Evolutionary conservation across 2,113 vertebrate genomes (phyloP).

Genomic region (Benitochromis conjunctus): DNA sequence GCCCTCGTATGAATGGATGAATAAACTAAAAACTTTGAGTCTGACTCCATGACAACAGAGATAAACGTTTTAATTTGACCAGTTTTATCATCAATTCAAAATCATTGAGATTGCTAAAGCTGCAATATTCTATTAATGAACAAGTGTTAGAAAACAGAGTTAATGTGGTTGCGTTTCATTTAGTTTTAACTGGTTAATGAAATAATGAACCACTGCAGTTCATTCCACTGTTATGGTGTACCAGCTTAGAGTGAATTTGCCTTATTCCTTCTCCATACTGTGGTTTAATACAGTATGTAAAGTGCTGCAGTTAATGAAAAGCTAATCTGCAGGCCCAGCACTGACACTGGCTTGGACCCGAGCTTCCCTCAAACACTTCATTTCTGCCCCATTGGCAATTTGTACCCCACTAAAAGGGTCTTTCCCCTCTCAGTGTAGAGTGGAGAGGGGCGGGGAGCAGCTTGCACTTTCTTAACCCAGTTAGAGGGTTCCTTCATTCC

Average conservation of each 20-base stretch:
- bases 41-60: not conserved
- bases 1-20: not conserved
- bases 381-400: constrained; percentile 68
- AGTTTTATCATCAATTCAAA: not conserved
- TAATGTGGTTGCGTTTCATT: not conserved
- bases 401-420: constrained; percentile 65
- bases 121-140: not conserved
- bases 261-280: not conserved
- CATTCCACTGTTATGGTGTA: not conserved
- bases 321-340: constrained; percentile 43
- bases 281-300: constrained; percentile 25
- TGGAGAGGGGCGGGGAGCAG: not conserved
- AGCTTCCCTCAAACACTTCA: constrained; percentile 48
- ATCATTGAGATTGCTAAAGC: not conserved
- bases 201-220: not conserved
- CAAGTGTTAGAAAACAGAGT: not conserved
- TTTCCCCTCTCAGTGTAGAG: not conserved
- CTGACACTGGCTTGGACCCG: constrained; percentile 52
- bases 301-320: constrained; percentile 60
- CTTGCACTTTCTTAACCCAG: constrained; percentile 68
- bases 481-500: constrained; percentile 60
- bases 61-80: not conserved
- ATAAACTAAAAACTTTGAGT: not conserved
- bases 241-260: not conserved
- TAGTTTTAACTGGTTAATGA: not conserved